Conservation (phyloP, 2,888 invertebrate genomes). For the Marasmarcha lunaedactyla region DNA sequence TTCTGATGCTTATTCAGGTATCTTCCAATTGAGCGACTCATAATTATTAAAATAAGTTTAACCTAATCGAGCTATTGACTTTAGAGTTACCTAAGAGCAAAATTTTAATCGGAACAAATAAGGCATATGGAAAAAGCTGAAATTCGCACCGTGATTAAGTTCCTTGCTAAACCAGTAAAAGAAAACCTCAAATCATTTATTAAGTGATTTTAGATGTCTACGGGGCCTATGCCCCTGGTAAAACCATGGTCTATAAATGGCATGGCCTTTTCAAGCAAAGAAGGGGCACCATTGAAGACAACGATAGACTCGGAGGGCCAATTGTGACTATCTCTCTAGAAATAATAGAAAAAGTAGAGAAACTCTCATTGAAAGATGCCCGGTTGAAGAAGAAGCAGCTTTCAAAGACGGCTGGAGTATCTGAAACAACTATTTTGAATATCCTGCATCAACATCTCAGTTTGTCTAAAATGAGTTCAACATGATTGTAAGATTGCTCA, state of each 20-base stretch:
- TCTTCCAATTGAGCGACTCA: too few relatives aligned
- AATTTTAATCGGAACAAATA: constrained; percentile 11
- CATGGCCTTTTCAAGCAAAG: constrained; percentile 18
- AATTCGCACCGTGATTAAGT: constrained; percentile 15
- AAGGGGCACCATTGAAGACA: constrained; percentile 20
- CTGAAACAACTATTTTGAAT: constrained; percentile 12
- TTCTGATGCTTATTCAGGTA: too few relatives aligned
- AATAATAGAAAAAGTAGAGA: constrained; percentile 12
- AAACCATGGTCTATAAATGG: constrained; percentile 20
- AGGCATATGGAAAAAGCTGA: neutral
- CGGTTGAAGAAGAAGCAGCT: constrained; percentile 9
- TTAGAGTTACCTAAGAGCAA: constrained; percentile 10
- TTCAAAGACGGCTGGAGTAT: constrained; percentile 10
- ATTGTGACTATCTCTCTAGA: constrained; percentile 11
- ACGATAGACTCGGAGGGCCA: constrained; percentile 6
- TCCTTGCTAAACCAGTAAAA: constrained; percentile 19
- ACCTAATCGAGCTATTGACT: constrained; percentile 5
- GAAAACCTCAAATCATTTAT: constrained; percentile 13
- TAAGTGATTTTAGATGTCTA: constrained; percentile 17
- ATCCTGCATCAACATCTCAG: constrained; percentile 12
- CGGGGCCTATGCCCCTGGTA: constrained; percentile 15
- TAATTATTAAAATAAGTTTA: too few relatives aligned
- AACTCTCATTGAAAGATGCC: constrained; percentile 10
- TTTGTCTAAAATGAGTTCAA: constrained; percentile 12
- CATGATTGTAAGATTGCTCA: constrained; percentile 15